Evolutionary conservation across 2,888 invertebrate genomes (phyloP).

Genomic region (Herminia tarsipennalis): DNA sequence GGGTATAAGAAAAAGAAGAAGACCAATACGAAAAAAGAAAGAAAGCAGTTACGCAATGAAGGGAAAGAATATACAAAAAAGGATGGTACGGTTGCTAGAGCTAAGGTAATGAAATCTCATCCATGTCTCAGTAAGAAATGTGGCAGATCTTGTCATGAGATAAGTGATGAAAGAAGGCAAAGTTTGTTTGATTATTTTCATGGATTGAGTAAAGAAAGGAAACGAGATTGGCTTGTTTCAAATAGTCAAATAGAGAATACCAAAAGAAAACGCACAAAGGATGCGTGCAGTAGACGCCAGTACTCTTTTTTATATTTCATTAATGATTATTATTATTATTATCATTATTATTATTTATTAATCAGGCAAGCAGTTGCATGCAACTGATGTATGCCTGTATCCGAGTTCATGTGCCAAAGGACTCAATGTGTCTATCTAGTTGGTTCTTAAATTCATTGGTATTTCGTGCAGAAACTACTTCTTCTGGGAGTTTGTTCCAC

Average conservation of each 20-base stretch:
- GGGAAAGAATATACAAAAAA: not conserved
- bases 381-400: no score
- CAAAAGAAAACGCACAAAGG: not conserved
- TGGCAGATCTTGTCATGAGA: not conserved
- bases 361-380: no score
- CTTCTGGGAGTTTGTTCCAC: no score
- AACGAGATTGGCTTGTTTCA: not conserved
- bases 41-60: not conserved
- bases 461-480: no score
- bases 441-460: no score
- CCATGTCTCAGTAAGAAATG: slow-evolving; percentile 2
- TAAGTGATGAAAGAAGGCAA: not conserved
- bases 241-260: not conserved
- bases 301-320: not conserved
- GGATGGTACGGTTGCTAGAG: not conserved
- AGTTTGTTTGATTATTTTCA: not conserved
- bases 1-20: not conserved
- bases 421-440: no score
- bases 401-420: no score
- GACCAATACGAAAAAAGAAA: not conserved
- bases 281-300: not conserved
- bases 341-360: no score
- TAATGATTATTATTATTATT: no score
- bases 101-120: not conserved
- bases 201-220: not conserved